Evolutionary conservation across 2,113 vertebrate genomes (phyloP).

Genomic region (Saimiri boliviensis): DNA sequence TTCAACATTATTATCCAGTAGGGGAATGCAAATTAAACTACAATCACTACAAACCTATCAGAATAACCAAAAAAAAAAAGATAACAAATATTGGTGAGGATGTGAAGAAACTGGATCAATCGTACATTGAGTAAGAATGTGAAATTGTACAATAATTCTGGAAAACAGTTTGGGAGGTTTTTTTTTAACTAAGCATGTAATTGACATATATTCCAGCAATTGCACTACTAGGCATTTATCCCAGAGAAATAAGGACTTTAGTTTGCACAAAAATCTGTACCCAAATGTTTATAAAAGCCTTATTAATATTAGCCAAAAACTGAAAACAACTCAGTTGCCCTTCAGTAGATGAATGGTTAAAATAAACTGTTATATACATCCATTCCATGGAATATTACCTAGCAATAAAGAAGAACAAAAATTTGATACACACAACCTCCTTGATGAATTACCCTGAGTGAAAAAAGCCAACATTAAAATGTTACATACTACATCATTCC

Average conservation of each 20-base stretch:
- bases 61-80: not conserved
- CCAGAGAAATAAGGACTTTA: not conserved
- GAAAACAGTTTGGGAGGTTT: not conserved
- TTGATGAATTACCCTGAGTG: not conserved
- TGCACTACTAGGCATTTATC: not conserved
- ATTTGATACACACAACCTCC: not conserved
- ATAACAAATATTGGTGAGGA: not conserved
- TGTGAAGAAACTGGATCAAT: not conserved
- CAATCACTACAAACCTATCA: not conserved
- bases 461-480: not conserved
- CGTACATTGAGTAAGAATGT: not conserved
- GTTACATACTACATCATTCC: not conserved
- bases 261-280: not conserved
- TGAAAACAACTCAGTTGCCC: not conserved
- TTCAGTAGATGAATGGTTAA: not conserved
- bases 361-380: not conserved
- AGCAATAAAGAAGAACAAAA: not conserved
- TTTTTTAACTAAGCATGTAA: not conserved
- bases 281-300: not conserved
- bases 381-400: not conserved
- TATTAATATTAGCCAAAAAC: not conserved
- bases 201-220: not conserved
- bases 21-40: not conserved
- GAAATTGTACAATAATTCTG: not conserved
- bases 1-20: not conserved